Percentiles rank a stretch among this genome's conserved stretches.
Evolutionary conservation across 2,888 invertebrate genomes (phyloP).

Genomic region (Oasisia sp.): DNA sequence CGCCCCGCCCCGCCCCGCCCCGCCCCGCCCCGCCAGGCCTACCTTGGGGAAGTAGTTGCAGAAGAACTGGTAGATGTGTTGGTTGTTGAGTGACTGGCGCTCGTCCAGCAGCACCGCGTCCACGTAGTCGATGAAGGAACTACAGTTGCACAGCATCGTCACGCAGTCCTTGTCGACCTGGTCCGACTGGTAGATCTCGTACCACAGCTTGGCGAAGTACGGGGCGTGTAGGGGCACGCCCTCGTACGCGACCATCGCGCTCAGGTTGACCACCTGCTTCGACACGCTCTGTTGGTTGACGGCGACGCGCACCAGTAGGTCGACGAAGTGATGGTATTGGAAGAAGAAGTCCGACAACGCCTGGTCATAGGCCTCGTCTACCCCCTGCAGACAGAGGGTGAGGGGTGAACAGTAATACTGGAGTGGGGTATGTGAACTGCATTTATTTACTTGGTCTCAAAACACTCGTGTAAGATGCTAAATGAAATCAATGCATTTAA

Average conservation of each 20-base stretch:
- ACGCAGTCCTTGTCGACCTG: constrained; percentile 83
- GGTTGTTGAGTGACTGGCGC: constrained; percentile 84
- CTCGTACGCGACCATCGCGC: constrained; percentile 90
- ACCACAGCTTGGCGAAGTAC: constrained; percentile 90
- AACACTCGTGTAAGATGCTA: background rate
- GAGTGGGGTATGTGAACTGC: background rate
- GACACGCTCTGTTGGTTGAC: constrained; percentile 88
- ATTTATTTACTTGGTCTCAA: background rate
- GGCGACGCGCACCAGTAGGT: constrained; percentile 86
- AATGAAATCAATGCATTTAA: no score
- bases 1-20: constrained; percentile 31
- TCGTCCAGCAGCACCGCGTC: constrained; percentile 91
- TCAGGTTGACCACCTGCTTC: constrained; percentile 85
- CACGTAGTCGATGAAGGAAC: constrained; percentile 87
- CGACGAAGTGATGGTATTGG: constrained; percentile 90
- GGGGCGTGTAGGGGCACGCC: constrained; percentile 89
- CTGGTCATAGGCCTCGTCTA: constrained; percentile 81
- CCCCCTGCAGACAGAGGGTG: constrained; percentile 68
- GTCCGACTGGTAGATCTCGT: constrained; percentile 67
- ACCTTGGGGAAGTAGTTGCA: constrained; percentile 91
- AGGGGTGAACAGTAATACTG: background rate
- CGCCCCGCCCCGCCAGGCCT: constrained; percentile 40
- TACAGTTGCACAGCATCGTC: constrained; percentile 82
- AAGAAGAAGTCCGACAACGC: constrained; percentile 81
- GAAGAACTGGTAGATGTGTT: constrained; percentile 86